Conservation (phyloP, 2,888 invertebrate species). For the Agonopterix alstromeriana region DNA sequence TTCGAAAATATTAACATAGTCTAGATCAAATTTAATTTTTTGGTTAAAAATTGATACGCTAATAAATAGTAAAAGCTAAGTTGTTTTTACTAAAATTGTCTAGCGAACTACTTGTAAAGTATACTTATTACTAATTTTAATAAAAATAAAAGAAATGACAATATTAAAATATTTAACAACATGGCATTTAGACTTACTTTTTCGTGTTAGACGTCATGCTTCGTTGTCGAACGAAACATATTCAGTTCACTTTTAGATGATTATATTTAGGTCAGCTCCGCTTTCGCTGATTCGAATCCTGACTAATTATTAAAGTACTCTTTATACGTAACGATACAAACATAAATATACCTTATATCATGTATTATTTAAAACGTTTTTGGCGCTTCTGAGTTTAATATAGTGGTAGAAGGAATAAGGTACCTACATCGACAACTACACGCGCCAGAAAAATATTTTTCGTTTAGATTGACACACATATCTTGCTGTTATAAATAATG, state of each 20-base stretch:
- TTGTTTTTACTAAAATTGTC: conserved; percentile 45
- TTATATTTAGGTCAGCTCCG: conserved; percentile 37
- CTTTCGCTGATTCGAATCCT: conserved; percentile 36
- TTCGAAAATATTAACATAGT: conserved; percentile 4
- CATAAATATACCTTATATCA: background rate
- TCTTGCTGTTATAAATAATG: too few species aligned
- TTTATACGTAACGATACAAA: conserved; percentile 3
- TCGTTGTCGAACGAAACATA: conserved; percentile 50
- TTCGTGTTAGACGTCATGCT: conserved; percentile 56
- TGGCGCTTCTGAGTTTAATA: too few species aligned
- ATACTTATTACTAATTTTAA: conserved; percentile 58
- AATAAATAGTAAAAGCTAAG: conserved; percentile 34
- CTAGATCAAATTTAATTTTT: conserved; percentile 24
- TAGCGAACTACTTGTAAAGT: conserved; percentile 63
- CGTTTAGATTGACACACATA: too few species aligned
- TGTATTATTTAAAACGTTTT: too few species aligned
- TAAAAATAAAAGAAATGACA: conserved; percentile 59
- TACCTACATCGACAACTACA: too few species aligned
- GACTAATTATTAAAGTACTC: background rate
- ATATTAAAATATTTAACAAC: conserved; percentile 71
- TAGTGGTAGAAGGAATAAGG: too few species aligned
- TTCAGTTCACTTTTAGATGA: conserved; percentile 41
- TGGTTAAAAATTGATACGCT: conserved; percentile 30
- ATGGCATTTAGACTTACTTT: conserved; percentile 61
- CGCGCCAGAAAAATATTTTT: too few species aligned